phyloP scores from a whole-genome alignment of 2,888 invertebrate genomes.

The Polymixis lichenea region DNA sequence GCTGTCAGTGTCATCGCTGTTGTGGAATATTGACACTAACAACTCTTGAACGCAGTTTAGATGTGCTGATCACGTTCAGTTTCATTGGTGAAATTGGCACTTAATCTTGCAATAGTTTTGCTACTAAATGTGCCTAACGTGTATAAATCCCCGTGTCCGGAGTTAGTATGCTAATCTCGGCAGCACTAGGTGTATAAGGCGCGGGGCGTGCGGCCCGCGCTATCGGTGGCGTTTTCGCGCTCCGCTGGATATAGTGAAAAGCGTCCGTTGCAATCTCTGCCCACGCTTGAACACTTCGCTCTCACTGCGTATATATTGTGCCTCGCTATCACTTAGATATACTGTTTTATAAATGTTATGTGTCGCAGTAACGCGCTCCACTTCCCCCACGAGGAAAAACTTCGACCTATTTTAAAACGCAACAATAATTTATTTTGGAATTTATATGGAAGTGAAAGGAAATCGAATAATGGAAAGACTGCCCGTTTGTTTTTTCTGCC shows the following conservation, averaged over 20 bases:
- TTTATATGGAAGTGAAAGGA: slow-evolving; percentile 49
- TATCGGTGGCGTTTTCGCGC: slow-evolving; percentile 78
- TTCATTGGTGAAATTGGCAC: not conserved
- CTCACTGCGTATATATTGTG: slow-evolving; percentile 68
- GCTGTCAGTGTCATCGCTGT: no score
- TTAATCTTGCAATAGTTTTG: not conserved
- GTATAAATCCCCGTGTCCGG: slow-evolving; percentile 7
- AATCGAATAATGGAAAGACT: slow-evolving; percentile 59
- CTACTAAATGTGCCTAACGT: not conserved
- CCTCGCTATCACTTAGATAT: slow-evolving; percentile 45
- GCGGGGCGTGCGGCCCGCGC: slow-evolving; percentile 43
- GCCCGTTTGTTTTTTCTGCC: slow-evolving; percentile 56
- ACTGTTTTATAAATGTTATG: slow-evolving; percentile 57
- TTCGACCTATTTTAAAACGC: slow-evolving; percentile 47
- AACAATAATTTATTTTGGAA: slow-evolving; percentile 55
- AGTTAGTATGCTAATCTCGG: slow-evolving; percentile 50
- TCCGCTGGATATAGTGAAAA: slow-evolving; percentile 80
- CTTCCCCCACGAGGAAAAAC: slow-evolving; percentile 40
- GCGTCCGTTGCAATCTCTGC: slow-evolving; percentile 80
- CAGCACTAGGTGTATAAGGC: slow-evolving; percentile 49
- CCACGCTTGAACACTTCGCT: slow-evolving; percentile 81
- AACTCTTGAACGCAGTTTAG: no score
- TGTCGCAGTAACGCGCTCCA: slow-evolving; percentile 10
- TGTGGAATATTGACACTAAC: no score
- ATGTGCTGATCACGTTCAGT: no score